Conservation (phyloP, 2,888 invertebrate genomes). For the Arenicola marina region DNA sequence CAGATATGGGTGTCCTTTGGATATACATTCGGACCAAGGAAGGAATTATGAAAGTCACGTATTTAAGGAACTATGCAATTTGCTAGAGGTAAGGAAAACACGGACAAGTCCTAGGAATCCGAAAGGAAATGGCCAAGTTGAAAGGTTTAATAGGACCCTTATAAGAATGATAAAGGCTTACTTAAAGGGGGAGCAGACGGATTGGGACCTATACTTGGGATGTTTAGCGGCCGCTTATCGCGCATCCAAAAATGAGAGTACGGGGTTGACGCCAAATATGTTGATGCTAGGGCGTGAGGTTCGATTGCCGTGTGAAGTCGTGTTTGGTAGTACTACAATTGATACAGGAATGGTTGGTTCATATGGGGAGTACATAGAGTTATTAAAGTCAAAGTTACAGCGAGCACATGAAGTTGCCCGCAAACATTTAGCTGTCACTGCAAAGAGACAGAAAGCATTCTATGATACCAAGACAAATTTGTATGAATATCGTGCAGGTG, state of each 20-base stretch:
- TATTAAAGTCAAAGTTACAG: background rate
- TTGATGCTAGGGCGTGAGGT: conserved; percentile 32
- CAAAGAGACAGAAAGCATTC: background rate
- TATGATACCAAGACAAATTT: background rate
- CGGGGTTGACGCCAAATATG: conserved; percentile 28
- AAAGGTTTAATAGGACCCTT: conserved; percentile 26
- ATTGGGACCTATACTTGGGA: conserved; percentile 31
- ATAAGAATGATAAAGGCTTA: conserved; percentile 25
- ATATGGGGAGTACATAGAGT: background rate
- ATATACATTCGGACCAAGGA: conserved; percentile 31
- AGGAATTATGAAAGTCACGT: conserved; percentile 26
- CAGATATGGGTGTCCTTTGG: conserved; percentile 21
- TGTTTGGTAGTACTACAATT: background rate
- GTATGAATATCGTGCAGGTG: background rate
- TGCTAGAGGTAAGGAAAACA: conserved; percentile 31
- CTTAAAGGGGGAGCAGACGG: conserved; percentile 26
- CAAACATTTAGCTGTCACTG: background rate
- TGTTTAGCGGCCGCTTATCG: conserved; percentile 29
- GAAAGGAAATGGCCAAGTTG: conserved; percentile 24
- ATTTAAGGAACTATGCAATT: conserved; percentile 32
- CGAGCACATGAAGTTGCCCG: background rate
- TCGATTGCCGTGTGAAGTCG: conserved; percentile 25
- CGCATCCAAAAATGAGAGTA: conserved; percentile 23
- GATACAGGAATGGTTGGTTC: background rate
- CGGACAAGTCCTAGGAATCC: conserved; percentile 26